These are phyloP conservation scores for Vannuccia rotundouncinata DNA, from an alignment of 2,888 invertebrate genomes.

Conservation along the genomic window DNA sequence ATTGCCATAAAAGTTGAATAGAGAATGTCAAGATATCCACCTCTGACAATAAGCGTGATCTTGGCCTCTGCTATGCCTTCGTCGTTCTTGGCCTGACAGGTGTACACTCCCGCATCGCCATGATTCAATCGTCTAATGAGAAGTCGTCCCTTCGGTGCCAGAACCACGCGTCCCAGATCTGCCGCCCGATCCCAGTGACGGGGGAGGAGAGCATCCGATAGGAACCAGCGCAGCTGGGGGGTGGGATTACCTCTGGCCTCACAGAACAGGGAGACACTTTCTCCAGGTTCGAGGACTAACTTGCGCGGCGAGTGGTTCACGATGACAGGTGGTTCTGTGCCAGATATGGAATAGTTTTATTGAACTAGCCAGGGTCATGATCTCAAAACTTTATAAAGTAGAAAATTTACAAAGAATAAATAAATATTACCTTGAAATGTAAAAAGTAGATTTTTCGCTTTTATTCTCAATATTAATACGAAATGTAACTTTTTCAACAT, in stretches of 20 bases:
- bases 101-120: not conserved
- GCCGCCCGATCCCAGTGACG: not conserved
- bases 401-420: too few relatives aligned
- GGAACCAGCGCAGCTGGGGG: not conserved
- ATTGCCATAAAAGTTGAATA: too few relatives aligned
- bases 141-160: not conserved
- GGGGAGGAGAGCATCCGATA: not conserved
- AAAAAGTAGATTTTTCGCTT: too few relatives aligned
- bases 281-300: not conserved
- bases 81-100: not conserved
- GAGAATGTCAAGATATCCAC: not conserved
- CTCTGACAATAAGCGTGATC: not conserved
- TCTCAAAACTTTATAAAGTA: too few relatives aligned
- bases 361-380: too few relatives aligned
- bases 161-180: not conserved
- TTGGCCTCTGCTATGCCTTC: not conserved
- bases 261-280: not conserved
- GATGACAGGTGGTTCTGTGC: not conserved
- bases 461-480: too few relatives aligned
- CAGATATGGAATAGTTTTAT: too few relatives aligned
- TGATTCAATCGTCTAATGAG: not conserved
- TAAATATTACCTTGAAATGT: too few relatives aligned
- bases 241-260: not conserved
- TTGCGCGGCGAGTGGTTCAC: not conserved
- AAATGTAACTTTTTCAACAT: too few relatives aligned